These are phyloP conservation scores for Ranitomeya imitator DNA, from an alignment of 2,113 vertebrate genomes.

Conservation along the genomic window DNA sequence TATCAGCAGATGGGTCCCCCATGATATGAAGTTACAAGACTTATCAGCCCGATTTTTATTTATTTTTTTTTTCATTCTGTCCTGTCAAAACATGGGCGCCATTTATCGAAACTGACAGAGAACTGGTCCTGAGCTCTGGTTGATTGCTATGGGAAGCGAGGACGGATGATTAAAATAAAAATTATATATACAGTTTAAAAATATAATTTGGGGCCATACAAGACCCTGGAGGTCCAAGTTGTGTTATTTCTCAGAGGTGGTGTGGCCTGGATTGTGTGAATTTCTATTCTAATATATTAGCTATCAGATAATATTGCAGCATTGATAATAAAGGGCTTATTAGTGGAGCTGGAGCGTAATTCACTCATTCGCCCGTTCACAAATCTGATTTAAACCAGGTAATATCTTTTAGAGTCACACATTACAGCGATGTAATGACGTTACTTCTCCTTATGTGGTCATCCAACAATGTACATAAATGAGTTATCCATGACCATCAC, in stretches of 20 bases:
- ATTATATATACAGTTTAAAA: not conserved
- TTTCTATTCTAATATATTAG: constrained; percentile 34
- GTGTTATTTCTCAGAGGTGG: constrained; percentile 5
- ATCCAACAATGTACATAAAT: no score
- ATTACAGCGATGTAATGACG: no score
- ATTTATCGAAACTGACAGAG: not conserved
- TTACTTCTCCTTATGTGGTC: no score
- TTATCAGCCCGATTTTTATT: not conserved
- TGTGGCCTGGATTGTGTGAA: constrained; percentile 34
- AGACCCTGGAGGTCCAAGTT: not conserved
- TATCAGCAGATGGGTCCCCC: not conserved
- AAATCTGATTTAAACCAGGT: not conserved
- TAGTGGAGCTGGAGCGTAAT: constrained; percentile 16
- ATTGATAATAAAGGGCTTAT: constrained; percentile 46
- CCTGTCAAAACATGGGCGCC: not conserved
- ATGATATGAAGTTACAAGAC: not conserved
- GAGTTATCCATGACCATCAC: no score
- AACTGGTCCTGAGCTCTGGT: not conserved
- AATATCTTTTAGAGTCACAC: not conserved
- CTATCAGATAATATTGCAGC: constrained; percentile 17
- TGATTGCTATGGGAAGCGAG: not conserved
- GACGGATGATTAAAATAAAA: no score
- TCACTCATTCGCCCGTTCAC: not conserved
- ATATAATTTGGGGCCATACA: not conserved
- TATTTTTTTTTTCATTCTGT: not conserved